phyloP scores from a whole-genome alignment of 1,140 invertebrate genomes.

The Aphelinus atriplicis region DNA sequence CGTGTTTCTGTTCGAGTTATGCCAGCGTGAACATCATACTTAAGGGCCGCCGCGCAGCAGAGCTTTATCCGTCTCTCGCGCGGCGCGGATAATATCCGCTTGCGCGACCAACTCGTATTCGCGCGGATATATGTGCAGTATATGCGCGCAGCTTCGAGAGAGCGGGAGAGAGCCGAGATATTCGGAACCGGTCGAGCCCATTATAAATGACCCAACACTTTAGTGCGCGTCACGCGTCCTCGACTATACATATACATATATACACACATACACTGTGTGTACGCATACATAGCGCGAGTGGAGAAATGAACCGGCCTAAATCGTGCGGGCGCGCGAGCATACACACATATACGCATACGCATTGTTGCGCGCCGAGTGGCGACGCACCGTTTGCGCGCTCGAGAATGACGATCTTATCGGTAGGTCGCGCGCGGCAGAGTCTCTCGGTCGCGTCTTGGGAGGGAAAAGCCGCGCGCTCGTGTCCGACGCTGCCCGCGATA shows the following conservation, averaged over 20 bases:
- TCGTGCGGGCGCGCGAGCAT: background rate
- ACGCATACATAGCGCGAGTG: constrained; percentile 3
- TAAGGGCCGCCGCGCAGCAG: background rate
- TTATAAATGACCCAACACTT: constrained; percentile 37
- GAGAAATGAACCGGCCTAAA: constrained; percentile 14
- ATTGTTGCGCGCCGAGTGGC: background rate
- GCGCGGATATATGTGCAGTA: background rate
- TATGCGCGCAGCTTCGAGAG: background rate
- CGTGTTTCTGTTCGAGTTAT: constrained; percentile 36
- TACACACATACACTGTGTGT: background rate
- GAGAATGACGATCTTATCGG: no score
- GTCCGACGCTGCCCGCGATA: no score
- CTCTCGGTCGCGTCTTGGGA: constrained; percentile 2
- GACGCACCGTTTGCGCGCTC: no score
- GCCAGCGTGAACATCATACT: constrained; percentile 39
- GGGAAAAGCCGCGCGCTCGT: background rate
- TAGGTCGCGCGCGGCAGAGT: no score
- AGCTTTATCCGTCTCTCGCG: background rate
- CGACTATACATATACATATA: background rate
- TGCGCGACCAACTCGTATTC: no score
- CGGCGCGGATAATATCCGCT: no score
- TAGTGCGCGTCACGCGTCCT: constrained; percentile 30
- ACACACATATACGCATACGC: background rate
- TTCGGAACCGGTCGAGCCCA: constrained; percentile 30
- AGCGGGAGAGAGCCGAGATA: background rate